Base-by-base conservation (phyloP, 2,797 vertebrate genomes). In the Danionella dracula region DNA sequence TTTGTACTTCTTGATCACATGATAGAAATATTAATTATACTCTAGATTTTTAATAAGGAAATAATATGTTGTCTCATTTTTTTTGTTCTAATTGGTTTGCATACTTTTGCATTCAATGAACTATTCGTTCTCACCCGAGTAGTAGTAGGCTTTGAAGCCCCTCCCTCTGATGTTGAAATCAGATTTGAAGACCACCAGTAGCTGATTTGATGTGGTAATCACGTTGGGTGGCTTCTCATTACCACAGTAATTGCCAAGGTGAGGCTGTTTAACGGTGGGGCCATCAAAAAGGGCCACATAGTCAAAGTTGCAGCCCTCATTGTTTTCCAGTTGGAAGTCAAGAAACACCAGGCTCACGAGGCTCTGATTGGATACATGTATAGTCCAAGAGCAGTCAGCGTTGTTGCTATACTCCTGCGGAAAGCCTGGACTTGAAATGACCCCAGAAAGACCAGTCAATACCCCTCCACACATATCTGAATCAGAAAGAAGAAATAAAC, bases 111-210 rank as follows among this genome's bases (percentile, higher is more conserved):
- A 27, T 35, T 50, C 34, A n/a, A 4, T 23, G 20, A 1, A n/a
- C 17, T 19, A 38, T 1, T 10, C 8, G 2, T 12, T 61, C 72
- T 48, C 56, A 98, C 96, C 95, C 31, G 95, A 97, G 76, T 93
- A 98, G 83, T 94, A 99, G 73, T 91, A 87, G 12, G 94, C 94
- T 75, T 94, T 97, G 84, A 99, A 98, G 27, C 97, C 97, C 40
- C 91, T 88, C 68, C 93, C 95, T 5, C 93, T 96, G 0, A 99
- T 98, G 83, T 98, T 99, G 73, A 95, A 98, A 79, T 99, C 96
- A 0, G 96, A 99, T 77, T 94, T 98, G 85, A 99, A 98, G 70
- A 97, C 72, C 8, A 97, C 70, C 19, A 95, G 88, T 20, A 98
- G 87, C 72, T 94, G 90, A 0, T 84, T 91, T 73, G 88, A 82